These are phyloP conservation scores for Trachemys scripta DNA, from an alignment of 2,113 vertebrate genomes.

Conservation along the genomic window DNA sequence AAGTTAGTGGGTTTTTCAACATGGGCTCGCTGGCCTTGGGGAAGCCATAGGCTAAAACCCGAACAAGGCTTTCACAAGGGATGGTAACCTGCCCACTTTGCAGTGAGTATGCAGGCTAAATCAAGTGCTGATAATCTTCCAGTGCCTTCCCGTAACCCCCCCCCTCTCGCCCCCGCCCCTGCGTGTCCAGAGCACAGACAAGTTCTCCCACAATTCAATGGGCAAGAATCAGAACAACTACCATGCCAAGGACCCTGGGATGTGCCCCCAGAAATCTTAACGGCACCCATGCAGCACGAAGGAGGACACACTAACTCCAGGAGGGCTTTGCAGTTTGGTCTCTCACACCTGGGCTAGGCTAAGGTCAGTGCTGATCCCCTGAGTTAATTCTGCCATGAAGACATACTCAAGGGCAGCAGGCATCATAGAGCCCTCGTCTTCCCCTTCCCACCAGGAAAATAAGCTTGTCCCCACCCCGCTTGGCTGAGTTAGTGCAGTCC, in stretches of 20 bases:
- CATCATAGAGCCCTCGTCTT: too few relatives aligned
- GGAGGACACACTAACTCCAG: neutral
- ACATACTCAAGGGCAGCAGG: too few relatives aligned
- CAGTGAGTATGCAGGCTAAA: neutral
- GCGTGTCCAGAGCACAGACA: too few relatives aligned
- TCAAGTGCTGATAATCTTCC: neutral
- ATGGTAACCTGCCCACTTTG: neutral
- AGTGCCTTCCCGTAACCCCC: rapidly evolving
- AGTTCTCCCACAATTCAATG: neutral
- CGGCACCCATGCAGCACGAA: neutral
- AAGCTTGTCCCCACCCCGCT: too few relatives aligned
- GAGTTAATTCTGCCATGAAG: too few relatives aligned
- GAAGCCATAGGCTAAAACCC: neutral
- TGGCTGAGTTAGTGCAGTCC: too few relatives aligned
- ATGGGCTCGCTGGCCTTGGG: too few relatives aligned
- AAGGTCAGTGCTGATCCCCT: too few relatives aligned
- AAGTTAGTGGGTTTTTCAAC: too few relatives aligned
- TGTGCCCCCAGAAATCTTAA: neutral
- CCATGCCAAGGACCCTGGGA: neutral
- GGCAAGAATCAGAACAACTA: neutral
- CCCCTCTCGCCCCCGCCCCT: neutral
- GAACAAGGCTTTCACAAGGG: neutral
- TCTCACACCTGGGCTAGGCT: too few relatives aligned
- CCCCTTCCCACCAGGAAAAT: too few relatives aligned
- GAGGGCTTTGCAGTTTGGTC: too few relatives aligned